Base-by-base conservation (phyloP, 2,113 vertebrate genomes). In the Callipepla californica region DNA sequence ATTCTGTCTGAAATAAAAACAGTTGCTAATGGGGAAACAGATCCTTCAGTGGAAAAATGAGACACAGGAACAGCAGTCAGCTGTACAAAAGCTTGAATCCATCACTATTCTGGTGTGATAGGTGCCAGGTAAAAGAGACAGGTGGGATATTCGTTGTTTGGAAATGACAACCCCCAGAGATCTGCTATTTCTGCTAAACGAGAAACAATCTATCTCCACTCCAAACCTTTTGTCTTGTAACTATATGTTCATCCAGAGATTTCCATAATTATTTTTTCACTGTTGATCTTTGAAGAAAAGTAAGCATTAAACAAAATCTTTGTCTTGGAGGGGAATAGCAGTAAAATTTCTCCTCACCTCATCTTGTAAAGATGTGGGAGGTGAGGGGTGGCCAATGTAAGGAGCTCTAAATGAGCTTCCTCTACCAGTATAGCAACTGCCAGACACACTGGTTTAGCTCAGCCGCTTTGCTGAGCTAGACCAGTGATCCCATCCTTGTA, bases 11-110 rank as follows among this genome's bases (percentile, higher is more conserved):
- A 94, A 91, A 72, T 45, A 36, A 89, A 90, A 95, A 78, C 68
- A 85, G 81, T 89, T 82, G 59, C 59, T 85, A 80, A 85, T 67
- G 68, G 65, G 72, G 67, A 92, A 95, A 91, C 19, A 55, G 81
- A 93, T 68, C 51, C 47, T 36, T 74, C 57, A 4, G 75, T 68
- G 80, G 91, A 81, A 93, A 92, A 92, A 77, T 51, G 84, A 95
- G 87, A 85, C 87, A 76, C 22, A 32, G 67, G 44, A 85, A 68
- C 82, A 94, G 55, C 80, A 91, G 85, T 82, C 63, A 87, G 23
- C 11, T 89, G 72, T 47, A 69, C 25, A 42, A 94, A 91, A 80
- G 44, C 79, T 89, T 96, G 77, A 63, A 83, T 63, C 40, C 72
- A 78, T 75, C 82, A 72, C 85, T 89, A 23, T 42, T 67, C 51